Conservation (phyloP, 2,888 invertebrate genomes). For the Arrhopalites spinosus region DNA sequence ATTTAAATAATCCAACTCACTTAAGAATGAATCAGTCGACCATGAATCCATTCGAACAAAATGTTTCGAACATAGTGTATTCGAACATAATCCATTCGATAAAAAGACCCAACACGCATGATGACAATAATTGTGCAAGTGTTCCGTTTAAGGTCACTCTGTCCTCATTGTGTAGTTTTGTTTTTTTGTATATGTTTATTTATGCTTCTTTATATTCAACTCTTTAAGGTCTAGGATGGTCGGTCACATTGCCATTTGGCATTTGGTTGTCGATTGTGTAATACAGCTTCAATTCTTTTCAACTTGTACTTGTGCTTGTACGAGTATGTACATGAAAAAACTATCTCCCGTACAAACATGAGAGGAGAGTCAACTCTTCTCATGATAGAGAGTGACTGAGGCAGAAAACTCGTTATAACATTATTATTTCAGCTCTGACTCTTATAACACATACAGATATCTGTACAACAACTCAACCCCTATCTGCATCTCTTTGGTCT, state of each 20-base stretch:
- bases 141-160: conserved; percentile 34
- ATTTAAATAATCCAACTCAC: too few relatives aligned
- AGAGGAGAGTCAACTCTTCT: background rate
- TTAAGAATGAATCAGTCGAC: too few relatives aligned
- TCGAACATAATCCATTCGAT: too few relatives aligned
- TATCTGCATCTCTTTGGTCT: too few relatives aligned
- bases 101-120: too few relatives aligned
- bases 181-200: background rate
- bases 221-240: conserved; percentile 35
- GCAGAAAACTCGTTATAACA: too few relatives aligned
- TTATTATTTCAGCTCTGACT: too few relatives aligned
- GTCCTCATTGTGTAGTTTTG: conserved; percentile 25
- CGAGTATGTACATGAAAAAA: background rate
- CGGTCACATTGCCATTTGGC: background rate
- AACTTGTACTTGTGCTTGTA: background rate
- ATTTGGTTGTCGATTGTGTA: background rate
- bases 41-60: too few relatives aligned
- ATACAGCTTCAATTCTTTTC: background rate
- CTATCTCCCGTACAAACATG: background rate
- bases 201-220: background rate
- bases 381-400: background rate
- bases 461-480: too few relatives aligned
- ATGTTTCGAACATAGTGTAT: too few relatives aligned
- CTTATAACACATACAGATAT: too few relatives aligned
- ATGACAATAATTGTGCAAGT: conserved; percentile 26